These are phyloP conservation scores for Aspidiotus destructor DNA, from an alignment of 2,888 invertebrate species.

Conservation along the genomic window DNA sequence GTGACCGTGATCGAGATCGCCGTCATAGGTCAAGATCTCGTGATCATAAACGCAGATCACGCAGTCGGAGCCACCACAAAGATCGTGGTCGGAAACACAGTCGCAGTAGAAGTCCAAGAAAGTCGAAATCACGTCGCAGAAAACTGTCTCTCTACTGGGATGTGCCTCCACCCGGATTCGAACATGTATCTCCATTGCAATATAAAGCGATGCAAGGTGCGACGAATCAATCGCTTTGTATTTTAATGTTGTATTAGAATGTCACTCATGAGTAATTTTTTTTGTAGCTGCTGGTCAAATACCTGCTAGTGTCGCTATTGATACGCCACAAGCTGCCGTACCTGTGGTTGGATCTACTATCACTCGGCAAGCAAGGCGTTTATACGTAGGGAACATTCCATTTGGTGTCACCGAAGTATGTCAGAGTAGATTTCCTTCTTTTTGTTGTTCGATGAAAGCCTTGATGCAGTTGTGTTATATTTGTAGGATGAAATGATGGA, in stretches of 20 bases:
- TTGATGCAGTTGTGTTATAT: conserved; percentile 28
- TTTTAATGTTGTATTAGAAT: background rate
- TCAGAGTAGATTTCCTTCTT: background rate
- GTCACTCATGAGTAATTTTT: background rate
- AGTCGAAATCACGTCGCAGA: conserved; percentile 59
- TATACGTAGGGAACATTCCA: conserved; percentile 97
- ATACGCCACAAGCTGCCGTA: conserved; percentile 86
- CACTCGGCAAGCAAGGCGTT: conserved; percentile 79
- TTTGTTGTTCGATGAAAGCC: too few relatives aligned
- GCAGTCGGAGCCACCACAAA: conserved; percentile 39
- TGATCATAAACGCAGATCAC: conserved; percentile 44
- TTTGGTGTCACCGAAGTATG: conserved; percentile 85
- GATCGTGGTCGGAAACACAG: conserved; percentile 42
- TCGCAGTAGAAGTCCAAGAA: conserved; percentile 43
- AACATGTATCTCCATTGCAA: conserved; percentile 92
- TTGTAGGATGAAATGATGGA: conserved; percentile 88
- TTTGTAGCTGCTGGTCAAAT: conserved; percentile 57
- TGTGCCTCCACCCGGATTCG: conserved; percentile 94
- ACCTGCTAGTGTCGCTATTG: conserved; percentile 83
- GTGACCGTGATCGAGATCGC: conserved; percentile 44
- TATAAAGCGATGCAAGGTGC: conserved; percentile 58
- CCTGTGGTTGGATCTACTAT: conserved; percentile 96
- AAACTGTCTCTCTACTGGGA: conserved; percentile 97
- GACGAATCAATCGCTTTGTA: conserved; percentile 3
- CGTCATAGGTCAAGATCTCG: conserved; percentile 46